Conservation (phyloP, 2,888 invertebrate genomes). For the Scrobipalpa atriplicella region DNA sequence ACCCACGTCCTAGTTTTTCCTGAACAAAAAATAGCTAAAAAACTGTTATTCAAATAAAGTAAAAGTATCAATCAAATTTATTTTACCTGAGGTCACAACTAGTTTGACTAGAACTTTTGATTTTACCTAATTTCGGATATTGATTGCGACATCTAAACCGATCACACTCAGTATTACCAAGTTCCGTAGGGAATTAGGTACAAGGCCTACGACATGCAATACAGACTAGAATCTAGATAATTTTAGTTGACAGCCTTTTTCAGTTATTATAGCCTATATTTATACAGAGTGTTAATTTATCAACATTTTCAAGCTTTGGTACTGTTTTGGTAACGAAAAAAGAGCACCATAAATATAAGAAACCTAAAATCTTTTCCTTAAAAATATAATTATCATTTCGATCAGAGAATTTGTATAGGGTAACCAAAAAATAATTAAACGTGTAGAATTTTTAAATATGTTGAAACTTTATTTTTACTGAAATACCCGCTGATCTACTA, state of each 20-base stretch:
- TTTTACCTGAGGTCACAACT: neutral
- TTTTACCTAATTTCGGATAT: neutral
- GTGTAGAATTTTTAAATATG: no score
- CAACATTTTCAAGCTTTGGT: no score
- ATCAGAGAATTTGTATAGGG: neutral
- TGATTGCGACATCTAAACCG: neutral
- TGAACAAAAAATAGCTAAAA: no score
- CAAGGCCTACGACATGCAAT: constrained; percentile 13
- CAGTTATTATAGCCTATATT: neutral
- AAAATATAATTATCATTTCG: no score
- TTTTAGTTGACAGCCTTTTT: constrained; percentile 3
- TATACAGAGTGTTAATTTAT: neutral
- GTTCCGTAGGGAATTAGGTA: constrained; percentile 24
- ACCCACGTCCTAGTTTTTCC: no score
- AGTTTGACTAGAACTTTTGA: neutral
- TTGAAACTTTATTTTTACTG: no score
- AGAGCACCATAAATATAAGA: no score
- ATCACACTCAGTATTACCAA: constrained; percentile 2
- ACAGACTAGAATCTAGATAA: neutral
- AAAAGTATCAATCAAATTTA: no score
- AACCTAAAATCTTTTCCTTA: no score
- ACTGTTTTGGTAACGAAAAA: neutral
- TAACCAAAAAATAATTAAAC: neutral
- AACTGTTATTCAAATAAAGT: no score
- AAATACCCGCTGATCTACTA: no score